Conservation (phyloP, 2,113 vertebrate genomes). For the Microtus pennsylvanicus region DNA sequence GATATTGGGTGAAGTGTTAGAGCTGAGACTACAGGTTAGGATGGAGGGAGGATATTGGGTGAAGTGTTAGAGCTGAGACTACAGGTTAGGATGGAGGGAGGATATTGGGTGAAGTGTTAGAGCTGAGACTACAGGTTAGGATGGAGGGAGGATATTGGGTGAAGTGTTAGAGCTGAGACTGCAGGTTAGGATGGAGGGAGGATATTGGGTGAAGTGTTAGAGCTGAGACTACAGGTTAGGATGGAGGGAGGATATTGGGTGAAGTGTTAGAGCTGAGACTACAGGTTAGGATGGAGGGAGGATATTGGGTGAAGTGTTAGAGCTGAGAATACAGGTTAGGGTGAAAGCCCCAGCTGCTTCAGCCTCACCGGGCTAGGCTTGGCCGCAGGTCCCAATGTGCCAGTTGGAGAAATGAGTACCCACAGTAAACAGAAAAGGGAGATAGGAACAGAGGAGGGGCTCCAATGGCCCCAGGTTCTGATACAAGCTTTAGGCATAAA, state of each 20-base stretch:
- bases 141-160: accelerated
- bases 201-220: too few species aligned
- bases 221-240: too few species aligned
- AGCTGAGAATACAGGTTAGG: neutral
- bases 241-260: accelerated
- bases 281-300: neutral
- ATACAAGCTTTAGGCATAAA: neutral
- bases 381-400: neutral
- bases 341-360: neutral
- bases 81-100: neutral
- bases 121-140: too few species aligned
- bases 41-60: accelerated
- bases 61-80: neutral
- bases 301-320: too few species aligned
- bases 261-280: neutral
- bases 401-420: neutral
- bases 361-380: neutral
- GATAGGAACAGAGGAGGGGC: neutral
- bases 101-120: too few species aligned
- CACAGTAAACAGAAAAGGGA: neutral
- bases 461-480: neutral
- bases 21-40: too few species aligned
- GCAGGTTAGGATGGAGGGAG: neutral
- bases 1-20: too few species aligned
- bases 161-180: neutral